Conservation (phyloP, 2,797 vertebrate species). For the Poecilia velifera region DNA sequence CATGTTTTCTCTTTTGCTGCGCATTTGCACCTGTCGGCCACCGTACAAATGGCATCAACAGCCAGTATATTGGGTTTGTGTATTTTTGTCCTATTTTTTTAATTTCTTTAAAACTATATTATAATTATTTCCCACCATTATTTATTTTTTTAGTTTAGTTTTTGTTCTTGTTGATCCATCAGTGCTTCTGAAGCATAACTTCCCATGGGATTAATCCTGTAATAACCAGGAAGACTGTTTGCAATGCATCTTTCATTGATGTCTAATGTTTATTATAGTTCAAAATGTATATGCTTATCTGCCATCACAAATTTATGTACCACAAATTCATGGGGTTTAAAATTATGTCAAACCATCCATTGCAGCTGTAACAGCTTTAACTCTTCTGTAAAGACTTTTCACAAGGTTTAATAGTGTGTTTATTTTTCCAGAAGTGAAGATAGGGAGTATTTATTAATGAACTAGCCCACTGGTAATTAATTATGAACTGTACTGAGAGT, state of each 20-base stretch:
- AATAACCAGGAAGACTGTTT: background rate
- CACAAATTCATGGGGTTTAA: background rate
- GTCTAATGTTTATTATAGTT: background rate
- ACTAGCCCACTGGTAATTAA: too few species aligned
- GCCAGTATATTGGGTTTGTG: background rate
- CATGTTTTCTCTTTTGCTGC: too few species aligned
- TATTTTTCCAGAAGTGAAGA: background rate
- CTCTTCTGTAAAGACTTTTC: background rate
- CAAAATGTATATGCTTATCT: background rate
- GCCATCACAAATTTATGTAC: background rate
- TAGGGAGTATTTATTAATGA: too few species aligned
- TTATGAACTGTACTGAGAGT: too few species aligned
- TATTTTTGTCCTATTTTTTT: background rate
- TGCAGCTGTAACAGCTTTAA: background rate
- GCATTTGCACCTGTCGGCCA: too few species aligned
- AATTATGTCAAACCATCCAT: background rate
- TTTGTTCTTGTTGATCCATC: background rate
- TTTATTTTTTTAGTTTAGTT: background rate
- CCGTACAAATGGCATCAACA: background rate
- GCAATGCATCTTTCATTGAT: background rate
- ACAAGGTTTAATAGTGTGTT: background rate
- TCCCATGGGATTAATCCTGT: background rate
- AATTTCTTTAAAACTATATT: background rate
- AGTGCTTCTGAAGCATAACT: background rate
- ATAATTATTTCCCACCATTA: background rate